These are phyloP conservation scores for Galeruca laticollis DNA, from an alignment of 2,888 invertebrate species.

Conservation along the genomic window DNA sequence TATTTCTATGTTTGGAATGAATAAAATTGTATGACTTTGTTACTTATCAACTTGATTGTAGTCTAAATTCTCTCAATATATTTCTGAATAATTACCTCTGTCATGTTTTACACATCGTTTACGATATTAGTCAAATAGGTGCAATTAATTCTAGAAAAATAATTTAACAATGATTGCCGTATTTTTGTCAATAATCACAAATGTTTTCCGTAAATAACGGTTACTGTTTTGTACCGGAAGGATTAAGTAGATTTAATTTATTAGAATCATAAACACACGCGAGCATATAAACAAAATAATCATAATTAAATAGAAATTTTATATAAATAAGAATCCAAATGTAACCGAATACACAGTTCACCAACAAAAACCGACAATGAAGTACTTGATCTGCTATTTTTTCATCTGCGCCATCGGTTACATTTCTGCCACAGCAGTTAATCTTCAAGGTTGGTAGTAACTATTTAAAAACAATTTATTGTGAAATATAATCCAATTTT, in stretches of 20 bases:
- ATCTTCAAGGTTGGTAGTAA: slow-evolving; percentile 5
- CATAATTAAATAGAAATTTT: slow-evolving; percentile 1
- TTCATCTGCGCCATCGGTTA: background rate
- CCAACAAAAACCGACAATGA: slow-evolving; percentile 9
- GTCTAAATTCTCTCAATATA: too few relatives aligned
- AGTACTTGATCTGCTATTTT: slow-evolving; percentile 1
- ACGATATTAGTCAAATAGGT: too few relatives aligned
- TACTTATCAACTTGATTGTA: too few relatives aligned
- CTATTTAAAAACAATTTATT: background rate
- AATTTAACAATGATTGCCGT: background rate
- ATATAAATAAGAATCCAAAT: slow-evolving; percentile 8
- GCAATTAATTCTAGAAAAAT: too few relatives aligned
- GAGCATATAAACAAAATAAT: background rate
- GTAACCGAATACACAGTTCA: slow-evolving; percentile 8
- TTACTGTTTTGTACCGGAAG: background rate
- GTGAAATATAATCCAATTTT: background rate
- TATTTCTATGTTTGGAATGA: too few relatives aligned
- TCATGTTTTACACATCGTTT: too few relatives aligned
- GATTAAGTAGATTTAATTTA: background rate
- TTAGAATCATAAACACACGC: background rate
- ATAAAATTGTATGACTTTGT: too few relatives aligned
- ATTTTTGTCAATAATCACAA: background rate
- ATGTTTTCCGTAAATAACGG: background rate
- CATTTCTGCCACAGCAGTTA: slow-evolving; percentile 7
- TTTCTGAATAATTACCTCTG: too few relatives aligned